Percentiles rank a stretch among this genome's conserved stretches.
These are phyloP conservation scores for Siniperca obscura DNA, from an alignment of 2,797 vertebrate genomes.

Conservation along the genomic window DNA sequence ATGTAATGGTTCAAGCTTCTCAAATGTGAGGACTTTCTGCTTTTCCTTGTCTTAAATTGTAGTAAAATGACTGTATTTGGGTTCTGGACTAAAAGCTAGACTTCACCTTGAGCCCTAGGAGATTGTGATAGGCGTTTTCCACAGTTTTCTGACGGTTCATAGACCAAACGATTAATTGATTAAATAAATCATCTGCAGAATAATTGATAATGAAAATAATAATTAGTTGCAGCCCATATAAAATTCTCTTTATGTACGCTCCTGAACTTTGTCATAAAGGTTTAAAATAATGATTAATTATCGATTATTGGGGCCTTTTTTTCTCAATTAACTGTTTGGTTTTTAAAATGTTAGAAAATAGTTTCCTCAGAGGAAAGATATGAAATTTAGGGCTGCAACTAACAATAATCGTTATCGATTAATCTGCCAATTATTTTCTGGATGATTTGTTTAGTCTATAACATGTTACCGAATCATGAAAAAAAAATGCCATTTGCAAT, in stretches of 20 bases:
- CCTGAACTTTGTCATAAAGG: neutral
- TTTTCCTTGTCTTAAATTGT: neutral
- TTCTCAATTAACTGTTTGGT: neutral
- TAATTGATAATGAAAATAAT: neutral
- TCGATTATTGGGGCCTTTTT: no score
- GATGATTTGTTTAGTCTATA: neutral
- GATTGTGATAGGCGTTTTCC: neutral
- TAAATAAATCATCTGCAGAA: neutral
- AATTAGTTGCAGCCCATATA: neutral
- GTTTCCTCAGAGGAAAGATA: neutral
- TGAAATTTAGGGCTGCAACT: neutral
- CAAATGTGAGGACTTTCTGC: no score
- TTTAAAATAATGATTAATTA: no score
- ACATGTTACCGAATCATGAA: neutral
- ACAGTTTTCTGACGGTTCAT: neutral
- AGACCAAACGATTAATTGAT: neutral
- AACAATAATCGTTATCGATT: accelerated
- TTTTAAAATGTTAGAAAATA: neutral
- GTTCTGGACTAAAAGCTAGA: neutral
- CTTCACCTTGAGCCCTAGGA: neutral
- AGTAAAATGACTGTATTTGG: accelerated
- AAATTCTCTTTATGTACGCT: no score
- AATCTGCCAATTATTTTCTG: no score
- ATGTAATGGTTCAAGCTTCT: neutral
- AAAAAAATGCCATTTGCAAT: neutral